Evolutionary conservation across 2,797 vertebrate genomes (phyloP), one percentile per base, ranked within the genome.

Genomic region (Synaphobranchus kaupii): DNA sequence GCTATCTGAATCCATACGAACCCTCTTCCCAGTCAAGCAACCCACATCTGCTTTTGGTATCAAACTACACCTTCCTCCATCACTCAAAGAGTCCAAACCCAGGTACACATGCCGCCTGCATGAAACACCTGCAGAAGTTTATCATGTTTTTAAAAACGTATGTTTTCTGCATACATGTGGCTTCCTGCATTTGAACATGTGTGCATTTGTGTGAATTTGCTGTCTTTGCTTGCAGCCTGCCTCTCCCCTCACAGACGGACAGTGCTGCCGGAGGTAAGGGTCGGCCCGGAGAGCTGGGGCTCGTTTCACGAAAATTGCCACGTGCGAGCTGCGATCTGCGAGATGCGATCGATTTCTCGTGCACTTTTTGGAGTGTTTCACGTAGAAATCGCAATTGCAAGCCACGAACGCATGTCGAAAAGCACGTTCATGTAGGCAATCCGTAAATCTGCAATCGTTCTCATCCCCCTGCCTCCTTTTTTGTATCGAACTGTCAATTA

Each of bases 211-310:
- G n/a, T 68, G 56, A 28, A 71, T 71, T 17, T 73, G 31, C 20
- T 84, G 22, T 84, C 52, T 78, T 81, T 73, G 82, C 87, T 93
- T 20, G n/a, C 84, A 96, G 94, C 82, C 87, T 89, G 84, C 89
- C 89, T 81, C 89, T 84, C 78, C 90, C 91, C 85, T 85, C 87
- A 2, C 44, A 86, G 60, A 13, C 81, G 83, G 92, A 93, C 47
- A 88, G 22, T 63, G 93, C 90, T 84, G 63, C 90, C 50, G 87
- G 84, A 86, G 93, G 94, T 94, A 92, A 93, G 92, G 44, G 86
- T 68, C 63, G 63, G 54, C 7, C 47, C 22, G 56, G 52, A 68
- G 63, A 7, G 12, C n/a, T n/a, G n/a, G n/a, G n/a, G n/a, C n/a
- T n/a, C n/a, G n/a, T n/a, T n/a, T n/a, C n/a, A n/a, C n/a, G n/a